These are phyloP conservation scores for Gymnosoma rotundatum DNA, from an alignment of 2,888 invertebrate species.

Conservation along the genomic window DNA sequence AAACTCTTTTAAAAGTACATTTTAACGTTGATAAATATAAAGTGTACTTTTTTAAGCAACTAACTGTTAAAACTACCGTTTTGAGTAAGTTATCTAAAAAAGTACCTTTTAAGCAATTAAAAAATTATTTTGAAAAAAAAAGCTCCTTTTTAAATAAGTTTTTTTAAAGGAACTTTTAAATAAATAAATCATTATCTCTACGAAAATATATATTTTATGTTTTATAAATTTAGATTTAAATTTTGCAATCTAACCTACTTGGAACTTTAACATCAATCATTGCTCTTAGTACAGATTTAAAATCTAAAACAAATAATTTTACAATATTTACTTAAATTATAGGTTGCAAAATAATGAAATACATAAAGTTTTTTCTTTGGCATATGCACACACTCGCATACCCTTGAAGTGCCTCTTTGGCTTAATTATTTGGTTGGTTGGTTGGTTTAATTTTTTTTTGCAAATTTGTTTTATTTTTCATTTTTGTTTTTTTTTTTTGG, in stretches of 20 bases:
- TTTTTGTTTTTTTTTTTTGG: neutral
- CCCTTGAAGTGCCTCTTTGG: neutral
- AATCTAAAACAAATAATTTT: conserved; percentile 1
- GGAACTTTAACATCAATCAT: neutral
- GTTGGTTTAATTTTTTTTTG: conserved; percentile 24
- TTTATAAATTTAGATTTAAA: no score
- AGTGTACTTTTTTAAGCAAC: no score
- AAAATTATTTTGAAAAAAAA: no score
- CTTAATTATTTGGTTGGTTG: conserved; percentile 35
- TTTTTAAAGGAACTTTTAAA: no score
- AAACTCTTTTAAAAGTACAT: no score
- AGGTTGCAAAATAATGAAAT: conserved; percentile 30
- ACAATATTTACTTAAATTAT: conserved; percentile 18
- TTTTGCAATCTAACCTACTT: neutral
- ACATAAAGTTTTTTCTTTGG: neutral
- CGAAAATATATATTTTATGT: no score
- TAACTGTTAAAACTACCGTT: no score
- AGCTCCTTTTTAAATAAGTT: no score
- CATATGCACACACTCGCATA: neutral
- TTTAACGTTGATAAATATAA: no score
- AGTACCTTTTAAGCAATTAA: neutral
- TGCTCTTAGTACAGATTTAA: neutral
- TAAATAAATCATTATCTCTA: no score
- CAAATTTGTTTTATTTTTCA: neutral
- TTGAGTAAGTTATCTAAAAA: no score